Evolutionary conservation across 2,888 invertebrate species (phyloP).

Genomic region (Agrochola litura): DNA sequence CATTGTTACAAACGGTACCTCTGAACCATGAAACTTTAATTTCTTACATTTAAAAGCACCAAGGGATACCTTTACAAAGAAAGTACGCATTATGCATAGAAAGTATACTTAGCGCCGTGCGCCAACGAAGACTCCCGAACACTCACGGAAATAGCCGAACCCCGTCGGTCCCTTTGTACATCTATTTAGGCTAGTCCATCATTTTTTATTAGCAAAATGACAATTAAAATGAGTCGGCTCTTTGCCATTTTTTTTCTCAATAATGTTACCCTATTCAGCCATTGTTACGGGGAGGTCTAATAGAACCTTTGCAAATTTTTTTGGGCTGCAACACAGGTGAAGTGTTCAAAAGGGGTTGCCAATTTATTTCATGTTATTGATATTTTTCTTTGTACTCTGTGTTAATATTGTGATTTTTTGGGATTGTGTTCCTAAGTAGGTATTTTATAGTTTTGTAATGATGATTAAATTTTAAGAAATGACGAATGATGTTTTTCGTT

Average conservation of each 20-base stretch:
- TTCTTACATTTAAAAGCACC: constrained; percentile 26
- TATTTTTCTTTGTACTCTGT: constrained; percentile 57
- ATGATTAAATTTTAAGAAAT: background rate
- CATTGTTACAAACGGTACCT: constrained; percentile 33
- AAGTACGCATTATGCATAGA: constrained; percentile 19
- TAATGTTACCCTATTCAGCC: constrained; percentile 77
- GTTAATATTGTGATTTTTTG: constrained; percentile 65
- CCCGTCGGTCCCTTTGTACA: constrained; percentile 64
- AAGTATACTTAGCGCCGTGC: constrained; percentile 71
- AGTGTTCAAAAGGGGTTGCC: constrained; percentile 76
- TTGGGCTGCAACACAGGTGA: constrained; percentile 75
- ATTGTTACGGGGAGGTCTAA: constrained; percentile 84
- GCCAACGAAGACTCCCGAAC: constrained; percentile 63
- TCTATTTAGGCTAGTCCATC: constrained; percentile 77
- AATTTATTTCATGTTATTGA: constrained; percentile 66
- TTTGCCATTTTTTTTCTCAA: constrained; percentile 80
- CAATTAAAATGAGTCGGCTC: constrained; percentile 77
- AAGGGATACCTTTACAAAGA: constrained; percentile 36
- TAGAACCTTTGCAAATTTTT: constrained; percentile 79
- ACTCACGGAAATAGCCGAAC: constrained; percentile 51
- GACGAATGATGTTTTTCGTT: too few species aligned
- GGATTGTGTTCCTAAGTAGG: constrained; percentile 10
- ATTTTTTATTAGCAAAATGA: constrained; percentile 81
- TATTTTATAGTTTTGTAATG: background rate
- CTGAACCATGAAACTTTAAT: constrained; percentile 28